phyloP scores from a whole-genome alignment of 2,797 vertebrate genomes.

The Gymnopithys bicolor region DNA sequence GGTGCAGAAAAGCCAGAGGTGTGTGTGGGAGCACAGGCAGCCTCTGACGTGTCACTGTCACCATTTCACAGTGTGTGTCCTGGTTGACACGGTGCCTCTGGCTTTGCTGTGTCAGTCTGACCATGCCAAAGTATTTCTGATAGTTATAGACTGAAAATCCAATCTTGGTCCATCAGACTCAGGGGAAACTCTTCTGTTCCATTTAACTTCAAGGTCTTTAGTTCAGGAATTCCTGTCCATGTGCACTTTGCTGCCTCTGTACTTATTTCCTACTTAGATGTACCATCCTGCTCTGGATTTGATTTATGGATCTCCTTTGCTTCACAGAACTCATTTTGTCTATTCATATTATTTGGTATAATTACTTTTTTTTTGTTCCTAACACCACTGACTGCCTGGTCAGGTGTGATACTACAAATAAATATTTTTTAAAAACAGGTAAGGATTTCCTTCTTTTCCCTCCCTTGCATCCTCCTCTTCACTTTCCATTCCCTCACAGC shows the following conservation, averaged over 20 bases:
- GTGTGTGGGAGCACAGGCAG: neutral
- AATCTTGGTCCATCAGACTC: neutral
- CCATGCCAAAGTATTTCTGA: neutral
- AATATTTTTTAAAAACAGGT: neutral
- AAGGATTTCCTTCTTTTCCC: neutral
- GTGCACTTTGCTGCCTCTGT: neutral
- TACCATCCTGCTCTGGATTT: neutral
- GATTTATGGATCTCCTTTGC: neutral
- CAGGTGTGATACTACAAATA: neutral
- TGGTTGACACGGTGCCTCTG: neutral
- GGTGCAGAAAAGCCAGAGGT: neutral
- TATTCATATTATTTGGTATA: neutral
- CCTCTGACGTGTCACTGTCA: neutral
- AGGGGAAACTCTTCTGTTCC: neutral
- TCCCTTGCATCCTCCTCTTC: neutral
- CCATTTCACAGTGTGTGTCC: neutral
- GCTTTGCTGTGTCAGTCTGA: neutral
- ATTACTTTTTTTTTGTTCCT: neutral
- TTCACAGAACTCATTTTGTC: neutral
- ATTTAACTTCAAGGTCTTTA: neutral
- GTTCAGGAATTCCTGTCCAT: accelerated
- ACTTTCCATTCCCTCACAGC: neutral
- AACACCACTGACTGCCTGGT: neutral
- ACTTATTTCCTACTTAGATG: neutral
- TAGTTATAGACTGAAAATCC: neutral